Conservation (phyloP, 2,797 vertebrate genomes). For the Lophotriccus pileatus region DNA sequence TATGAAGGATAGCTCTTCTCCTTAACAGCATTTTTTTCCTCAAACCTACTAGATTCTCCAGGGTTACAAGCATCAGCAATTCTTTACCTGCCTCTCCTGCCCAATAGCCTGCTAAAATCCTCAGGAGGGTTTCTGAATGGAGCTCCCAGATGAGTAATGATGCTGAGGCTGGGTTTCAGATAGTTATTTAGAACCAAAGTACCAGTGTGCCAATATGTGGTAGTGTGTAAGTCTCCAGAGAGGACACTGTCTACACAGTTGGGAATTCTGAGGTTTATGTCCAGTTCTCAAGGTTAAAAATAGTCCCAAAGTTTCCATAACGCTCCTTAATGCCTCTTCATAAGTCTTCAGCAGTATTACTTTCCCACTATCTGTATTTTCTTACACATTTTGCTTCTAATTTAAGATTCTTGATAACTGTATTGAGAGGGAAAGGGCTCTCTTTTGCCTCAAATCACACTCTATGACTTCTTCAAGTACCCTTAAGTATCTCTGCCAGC, state of each 20-base stretch:
- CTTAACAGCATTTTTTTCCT: background rate
- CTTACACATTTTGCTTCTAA: background rate
- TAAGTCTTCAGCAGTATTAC: background rate
- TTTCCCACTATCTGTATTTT: background rate
- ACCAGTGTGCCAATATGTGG: background rate
- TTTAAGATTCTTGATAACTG: background rate
- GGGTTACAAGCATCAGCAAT: conserved; percentile 30
- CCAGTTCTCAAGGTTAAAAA: background rate
- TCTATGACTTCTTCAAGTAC: background rate
- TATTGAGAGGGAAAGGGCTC: background rate
- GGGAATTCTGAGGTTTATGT: background rate
- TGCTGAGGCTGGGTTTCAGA: background rate
- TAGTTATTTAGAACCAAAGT: conserved; percentile 17
- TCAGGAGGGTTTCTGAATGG: conserved; percentile 1
- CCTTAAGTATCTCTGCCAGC: background rate
- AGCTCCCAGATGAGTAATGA: conserved; percentile 41
- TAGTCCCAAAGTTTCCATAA: background rate
- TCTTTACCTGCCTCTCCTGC: conserved; percentile 24
- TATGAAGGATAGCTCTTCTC: conserved; percentile 18
- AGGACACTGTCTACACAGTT: background rate
- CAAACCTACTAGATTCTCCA: conserved; percentile 5
- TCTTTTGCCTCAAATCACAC: background rate
- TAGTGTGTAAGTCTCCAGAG: background rate
- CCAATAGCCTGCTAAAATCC: background rate
- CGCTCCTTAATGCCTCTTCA: background rate